Evolutionary conservation across 2,113 vertebrate species (phyloP).

Genomic region (Mesocricetus auratus): DNA sequence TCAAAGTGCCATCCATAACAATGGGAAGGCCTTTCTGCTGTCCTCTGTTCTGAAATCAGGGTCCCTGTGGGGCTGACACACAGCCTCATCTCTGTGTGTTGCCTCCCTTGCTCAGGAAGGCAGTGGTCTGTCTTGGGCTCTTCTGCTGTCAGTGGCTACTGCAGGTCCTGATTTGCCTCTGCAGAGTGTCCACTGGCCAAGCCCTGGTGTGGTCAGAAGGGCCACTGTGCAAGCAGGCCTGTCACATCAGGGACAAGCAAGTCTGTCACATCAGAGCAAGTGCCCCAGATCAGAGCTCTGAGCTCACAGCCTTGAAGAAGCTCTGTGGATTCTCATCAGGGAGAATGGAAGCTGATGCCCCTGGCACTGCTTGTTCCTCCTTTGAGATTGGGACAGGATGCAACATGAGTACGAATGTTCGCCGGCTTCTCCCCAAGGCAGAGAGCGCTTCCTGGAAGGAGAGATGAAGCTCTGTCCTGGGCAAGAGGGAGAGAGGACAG

Average conservation of each 20-base stretch:
- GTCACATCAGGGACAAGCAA: not conserved
- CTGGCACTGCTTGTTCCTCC: not conserved
- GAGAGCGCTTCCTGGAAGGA: not conserved
- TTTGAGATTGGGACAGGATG: not conserved
- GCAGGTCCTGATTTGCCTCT: rapidly evolving
- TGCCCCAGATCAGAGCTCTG: not conserved
- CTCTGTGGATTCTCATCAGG: not conserved
- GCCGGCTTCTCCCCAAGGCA: too few relatives aligned
- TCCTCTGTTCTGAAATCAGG: not conserved
- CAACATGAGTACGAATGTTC: rapidly evolving
- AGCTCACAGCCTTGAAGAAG: not conserved
- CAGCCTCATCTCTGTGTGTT: rapidly evolving
- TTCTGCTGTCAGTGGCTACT: rapidly evolving
- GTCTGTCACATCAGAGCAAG: rapidly evolving
- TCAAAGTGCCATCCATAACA: not conserved
- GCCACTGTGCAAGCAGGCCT: rapidly evolving
- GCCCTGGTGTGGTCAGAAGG: rapidly evolving
- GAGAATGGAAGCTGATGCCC: not conserved
- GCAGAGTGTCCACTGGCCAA: not conserved
- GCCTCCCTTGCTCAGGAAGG: too few relatives aligned
- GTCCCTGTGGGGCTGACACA: not conserved
- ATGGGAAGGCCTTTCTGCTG: rapidly evolving
- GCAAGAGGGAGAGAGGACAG: not conserved
- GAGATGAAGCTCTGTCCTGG: rapidly evolving
- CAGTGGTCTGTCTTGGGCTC: rapidly evolving